Evolutionary conservation across 1,140 invertebrate species (phyloP).

Genomic region (Pseudachorutes palmiensis): DNA sequence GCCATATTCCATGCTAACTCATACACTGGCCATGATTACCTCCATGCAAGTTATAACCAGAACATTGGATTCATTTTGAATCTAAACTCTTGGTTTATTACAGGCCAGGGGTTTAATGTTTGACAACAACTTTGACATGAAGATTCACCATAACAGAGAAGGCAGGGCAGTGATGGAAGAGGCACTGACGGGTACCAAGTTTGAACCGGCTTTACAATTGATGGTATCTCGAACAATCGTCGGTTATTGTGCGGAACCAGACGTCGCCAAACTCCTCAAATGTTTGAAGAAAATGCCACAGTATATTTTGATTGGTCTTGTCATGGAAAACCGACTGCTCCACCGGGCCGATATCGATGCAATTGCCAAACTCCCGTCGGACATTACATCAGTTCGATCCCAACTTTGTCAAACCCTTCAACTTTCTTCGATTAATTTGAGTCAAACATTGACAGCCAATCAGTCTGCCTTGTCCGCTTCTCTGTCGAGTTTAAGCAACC

Average conservation of each 20-base stretch:
- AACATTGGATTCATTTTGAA: background rate
- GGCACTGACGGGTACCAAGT: conserved; percentile 19
- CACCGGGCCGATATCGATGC: conserved; percentile 10
- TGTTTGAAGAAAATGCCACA: conserved; percentile 13
- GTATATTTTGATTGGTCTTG: conserved; percentile 15
- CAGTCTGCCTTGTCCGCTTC: background rate
- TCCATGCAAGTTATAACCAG: conserved; percentile 1
- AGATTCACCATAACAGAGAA: background rate
- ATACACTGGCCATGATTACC: background rate
- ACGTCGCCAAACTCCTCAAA: conserved; percentile 1
- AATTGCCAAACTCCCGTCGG: background rate
- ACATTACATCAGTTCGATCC: background rate
- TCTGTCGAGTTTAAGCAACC: background rate
- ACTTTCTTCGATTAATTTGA: background rate
- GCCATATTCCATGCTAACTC: conserved; percentile 2
- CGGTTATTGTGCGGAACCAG: conserved; percentile 6
- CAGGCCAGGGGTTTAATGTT: conserved; percentile 9
- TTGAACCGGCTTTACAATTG: conserved; percentile 16
- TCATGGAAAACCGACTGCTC: conserved; percentile 10
- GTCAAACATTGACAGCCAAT: background rate
- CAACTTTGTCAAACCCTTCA: background rate
- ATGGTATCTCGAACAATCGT: background rate
- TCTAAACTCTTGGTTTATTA: background rate
- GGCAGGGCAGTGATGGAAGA: background rate
- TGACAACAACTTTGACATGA: conserved; percentile 21